phyloP scores from a whole-genome alignment of 2,888 invertebrate genomes.

The Poecilobothrus nobilitatus region DNA sequence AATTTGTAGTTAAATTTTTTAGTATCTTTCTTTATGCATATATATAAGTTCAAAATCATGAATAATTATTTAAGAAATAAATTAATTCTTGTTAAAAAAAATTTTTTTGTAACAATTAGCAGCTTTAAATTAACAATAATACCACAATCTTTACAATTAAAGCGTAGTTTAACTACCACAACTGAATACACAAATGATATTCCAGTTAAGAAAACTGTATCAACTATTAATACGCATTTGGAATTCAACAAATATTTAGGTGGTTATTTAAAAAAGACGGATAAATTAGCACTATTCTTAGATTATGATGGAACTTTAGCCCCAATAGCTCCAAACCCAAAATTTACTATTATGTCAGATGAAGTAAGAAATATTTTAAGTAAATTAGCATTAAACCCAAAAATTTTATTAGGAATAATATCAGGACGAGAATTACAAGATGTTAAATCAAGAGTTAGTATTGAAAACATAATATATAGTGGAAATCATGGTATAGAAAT shows the following conservation, averaged over 20 bases:
- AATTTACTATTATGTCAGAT: slow-evolving; percentile 56
- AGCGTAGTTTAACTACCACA: too few relatives aligned
- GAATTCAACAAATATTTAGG: slow-evolving; percentile 17
- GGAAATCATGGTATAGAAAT: slow-evolving; percentile 70
- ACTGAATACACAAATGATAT: slow-evolving; percentile 7
- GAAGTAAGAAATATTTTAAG: slow-evolving; percentile 58
- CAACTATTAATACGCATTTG: slow-evolving; percentile 14
- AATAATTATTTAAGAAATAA: too few relatives aligned
- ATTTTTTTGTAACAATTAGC: too few relatives aligned
- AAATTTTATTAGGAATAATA: slow-evolving; percentile 61
- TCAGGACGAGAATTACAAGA: slow-evolving; percentile 63
- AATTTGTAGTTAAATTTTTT: too few relatives aligned
- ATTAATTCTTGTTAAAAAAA: too few relatives aligned
- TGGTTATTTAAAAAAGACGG: slow-evolving; percentile 47
- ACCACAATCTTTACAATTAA: too few relatives aligned
- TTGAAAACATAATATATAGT: slow-evolving; percentile 54
- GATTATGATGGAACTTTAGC: slow-evolving; percentile 71
- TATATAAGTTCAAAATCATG: too few relatives aligned
- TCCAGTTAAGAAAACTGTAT: slow-evolving; percentile 10
- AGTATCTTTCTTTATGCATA: too few relatives aligned
- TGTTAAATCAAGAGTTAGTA: slow-evolving; percentile 56
- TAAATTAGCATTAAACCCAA: slow-evolving; percentile 55
- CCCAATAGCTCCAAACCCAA: slow-evolving; percentile 62
- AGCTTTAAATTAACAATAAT: too few relatives aligned
- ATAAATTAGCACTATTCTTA: slow-evolving; percentile 57